Conservation (phyloP, 1,140 invertebrate genomes). For the Sarcophaga peregrina region DNA sequence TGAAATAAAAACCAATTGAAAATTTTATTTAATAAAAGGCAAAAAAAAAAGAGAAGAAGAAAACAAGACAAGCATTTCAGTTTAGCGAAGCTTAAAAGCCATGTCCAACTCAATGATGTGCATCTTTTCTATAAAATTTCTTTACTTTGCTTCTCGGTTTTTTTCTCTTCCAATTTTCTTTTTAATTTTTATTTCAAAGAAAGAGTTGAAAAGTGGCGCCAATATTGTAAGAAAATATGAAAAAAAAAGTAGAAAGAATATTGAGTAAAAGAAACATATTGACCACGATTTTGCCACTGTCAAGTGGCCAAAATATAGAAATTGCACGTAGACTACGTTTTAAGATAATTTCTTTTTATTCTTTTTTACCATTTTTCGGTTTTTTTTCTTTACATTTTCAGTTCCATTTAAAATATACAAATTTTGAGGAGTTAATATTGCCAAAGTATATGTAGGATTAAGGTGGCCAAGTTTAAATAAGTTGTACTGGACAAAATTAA, state of each 20-base stretch:
- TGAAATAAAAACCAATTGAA: not conserved
- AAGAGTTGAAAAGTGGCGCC: slow-evolving; percentile 31
- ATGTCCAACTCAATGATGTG: slow-evolving; percentile 27
- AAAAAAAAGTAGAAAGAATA: not conserved
- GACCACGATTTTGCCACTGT: slow-evolving; percentile 39
- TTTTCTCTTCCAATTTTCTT: not conserved
- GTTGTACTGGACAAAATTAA: too few relatives aligned
- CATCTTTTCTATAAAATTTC: not conserved
- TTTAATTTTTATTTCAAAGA: not conserved
- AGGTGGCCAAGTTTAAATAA: not conserved
- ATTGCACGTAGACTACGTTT: slow-evolving; percentile 29
- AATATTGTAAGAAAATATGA: slow-evolving; percentile 23
- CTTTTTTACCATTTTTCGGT: not conserved
- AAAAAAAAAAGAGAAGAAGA: not conserved
- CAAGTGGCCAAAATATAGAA: slow-evolving; percentile 38
- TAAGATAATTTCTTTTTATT: not conserved
- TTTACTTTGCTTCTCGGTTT: not conserved
- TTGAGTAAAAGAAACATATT: slow-evolving; percentile 26
- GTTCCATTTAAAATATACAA: not conserved
- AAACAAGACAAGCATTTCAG: not conserved
- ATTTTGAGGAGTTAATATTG: slow-evolving; percentile 17
- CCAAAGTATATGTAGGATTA: not conserved
- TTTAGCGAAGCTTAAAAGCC: slow-evolving; percentile 8
- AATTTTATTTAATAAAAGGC: not conserved
- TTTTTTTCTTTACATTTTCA: not conserved